Base-by-base conservation (phyloP, 1,140 invertebrate genomes). In the Drosophila bocqueti region DNA sequence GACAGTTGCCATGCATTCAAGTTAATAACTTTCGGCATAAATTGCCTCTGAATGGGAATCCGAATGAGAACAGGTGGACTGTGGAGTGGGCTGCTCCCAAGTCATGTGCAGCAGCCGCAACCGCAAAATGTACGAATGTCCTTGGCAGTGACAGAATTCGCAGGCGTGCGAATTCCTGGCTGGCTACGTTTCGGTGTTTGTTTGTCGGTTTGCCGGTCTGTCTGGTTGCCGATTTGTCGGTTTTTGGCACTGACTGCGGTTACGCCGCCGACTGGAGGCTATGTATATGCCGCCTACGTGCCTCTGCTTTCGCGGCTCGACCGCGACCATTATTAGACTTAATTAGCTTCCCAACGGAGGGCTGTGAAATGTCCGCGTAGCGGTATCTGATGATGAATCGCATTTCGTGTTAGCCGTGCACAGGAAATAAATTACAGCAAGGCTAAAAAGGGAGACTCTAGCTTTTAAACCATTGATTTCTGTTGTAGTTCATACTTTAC, bases 21-120 rank as follows among this genome's bases (percentile, higher is more conserved):
- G 75, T 81, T 81, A 90, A 89, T 90, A 90, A 89, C 78, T 85
- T 84, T 71, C 36, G 62, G 65, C 69, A 62, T 55, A 78, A 84
- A 84, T 81, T 84, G 77, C 73, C 81, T 58, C 55, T 77, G 63
- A 84, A 77, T 77, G 40, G 46, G 57, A 38, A 38, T 49, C 34
- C 10, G 45, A 21, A 42, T 36, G 47, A 7, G 15, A 5, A 18
- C 11, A 29, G 26, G 43, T 45, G n/a, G 13, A n/a, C 24, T 24
- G 1, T 18, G 13, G 40, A 2, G 43, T 15, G 46, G 21, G 15
- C 21, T 8, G 13, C 21, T 5, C 40, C 36, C 47, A 55, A 86
- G 75, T 85, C 83, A 76, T 52, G 26, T 76, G 69, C 84, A 89
- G 78, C 54, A 40, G 63, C 60, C 86, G 69, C 66, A 90, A 84